Evolutionary conservation across 2,888 invertebrate species (phyloP).

Genomic region (Zootermopsis nevadensis): DNA sequence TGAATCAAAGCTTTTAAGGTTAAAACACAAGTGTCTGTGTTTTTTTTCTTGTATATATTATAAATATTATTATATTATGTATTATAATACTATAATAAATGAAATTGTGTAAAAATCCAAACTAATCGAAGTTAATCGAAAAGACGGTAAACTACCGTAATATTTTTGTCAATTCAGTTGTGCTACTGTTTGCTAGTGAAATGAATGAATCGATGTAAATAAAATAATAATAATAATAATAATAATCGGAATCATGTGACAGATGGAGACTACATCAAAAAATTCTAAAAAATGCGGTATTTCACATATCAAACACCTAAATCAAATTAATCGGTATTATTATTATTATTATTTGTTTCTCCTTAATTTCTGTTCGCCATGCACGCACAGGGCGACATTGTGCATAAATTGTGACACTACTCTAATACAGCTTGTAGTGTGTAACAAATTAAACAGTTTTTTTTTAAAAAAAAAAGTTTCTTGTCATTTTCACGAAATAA

Average conservation of each 20-base stretch:
- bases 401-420: constrained; percentile 27
- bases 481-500: constrained; percentile 50
- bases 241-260: neutral
- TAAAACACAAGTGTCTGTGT: constrained; percentile 22
- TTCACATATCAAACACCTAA: constrained; percentile 48
- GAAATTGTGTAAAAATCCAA: neutral
- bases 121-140: constrained; percentile 20
- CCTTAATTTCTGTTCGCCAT: constrained; percentile 25
- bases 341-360: constrained; percentile 8
- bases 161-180: constrained; percentile 24
- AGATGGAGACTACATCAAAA: neutral
- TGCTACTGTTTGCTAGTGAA: constrained; percentile 22
- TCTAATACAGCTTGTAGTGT: constrained; percentile 27
- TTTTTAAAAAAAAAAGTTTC: constrained; percentile 48
- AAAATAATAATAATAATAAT: neutral
- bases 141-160: constrained; percentile 34
- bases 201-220: constrained; percentile 1
- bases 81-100: constrained; percentile 42
- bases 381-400: constrained; percentile 39
- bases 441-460: constrained; percentile 41
- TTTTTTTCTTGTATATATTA: constrained; percentile 50
- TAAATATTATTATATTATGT: constrained; percentile 45
- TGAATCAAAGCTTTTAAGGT: constrained; percentile 40
- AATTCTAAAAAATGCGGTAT: constrained; percentile 16
- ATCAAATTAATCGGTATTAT: neutral